A percentile compares a stretch with the other conserved stretches of the same genome.
Conservation (phyloP, 2,113 vertebrate species). For the Pangasianodon hypophthalmus region DNA sequence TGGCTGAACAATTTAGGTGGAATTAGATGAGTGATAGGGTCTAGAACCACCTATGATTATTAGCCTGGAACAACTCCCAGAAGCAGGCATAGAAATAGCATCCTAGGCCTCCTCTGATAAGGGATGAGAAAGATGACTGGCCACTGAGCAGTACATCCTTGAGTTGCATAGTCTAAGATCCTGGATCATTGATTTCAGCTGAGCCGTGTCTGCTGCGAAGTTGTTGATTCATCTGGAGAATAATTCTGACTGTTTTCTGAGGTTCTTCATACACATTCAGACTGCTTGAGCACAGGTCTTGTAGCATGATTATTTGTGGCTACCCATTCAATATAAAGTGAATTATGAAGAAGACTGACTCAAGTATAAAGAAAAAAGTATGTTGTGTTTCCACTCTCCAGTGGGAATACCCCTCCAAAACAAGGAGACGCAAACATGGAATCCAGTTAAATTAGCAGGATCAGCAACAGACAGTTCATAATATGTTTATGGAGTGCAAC, state of each 20-base stretch:
- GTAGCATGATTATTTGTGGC: background rate
- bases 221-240: background rate
- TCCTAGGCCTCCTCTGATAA: background rate
- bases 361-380: background rate
- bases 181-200: background rate
- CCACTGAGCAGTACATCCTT: background rate
- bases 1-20: background rate
- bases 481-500: background rate
- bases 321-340: background rate
- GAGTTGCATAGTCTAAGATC: background rate
- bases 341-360: background rate
- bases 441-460: background rate
- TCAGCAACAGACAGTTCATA: background rate
- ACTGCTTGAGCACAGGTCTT: background rate
- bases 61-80: background rate
- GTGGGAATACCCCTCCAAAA: background rate
- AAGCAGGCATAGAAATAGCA: background rate
- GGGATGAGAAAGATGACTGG: background rate
- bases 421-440: background rate
- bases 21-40: background rate
- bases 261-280: background rate
- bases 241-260: background rate
- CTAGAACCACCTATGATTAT: background rate
- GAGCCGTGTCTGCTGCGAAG: background rate
- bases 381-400: background rate